Evolutionary conservation across 1,140 invertebrate species (phyloP).

Genomic region (Lerema accius): DNA sequence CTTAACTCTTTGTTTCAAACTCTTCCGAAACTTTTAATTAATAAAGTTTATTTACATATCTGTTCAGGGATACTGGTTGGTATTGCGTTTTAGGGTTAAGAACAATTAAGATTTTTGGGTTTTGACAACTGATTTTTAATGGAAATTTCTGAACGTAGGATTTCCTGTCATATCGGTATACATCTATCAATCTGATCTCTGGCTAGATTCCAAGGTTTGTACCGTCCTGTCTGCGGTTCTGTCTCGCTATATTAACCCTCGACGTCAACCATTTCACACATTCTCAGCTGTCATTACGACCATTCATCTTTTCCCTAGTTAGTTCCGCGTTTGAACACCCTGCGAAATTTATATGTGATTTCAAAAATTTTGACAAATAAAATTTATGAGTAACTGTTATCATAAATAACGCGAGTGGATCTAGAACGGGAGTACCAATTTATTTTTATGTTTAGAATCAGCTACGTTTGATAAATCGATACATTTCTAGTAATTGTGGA

Average conservation of each 20-base stretch:
- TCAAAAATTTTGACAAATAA: background rate
- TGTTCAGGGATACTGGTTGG: background rate
- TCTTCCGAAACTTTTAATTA: background rate
- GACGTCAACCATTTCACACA: conserved; percentile 7
- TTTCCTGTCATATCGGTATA: conserved; percentile 14
- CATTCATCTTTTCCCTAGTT: conserved; percentile 24
- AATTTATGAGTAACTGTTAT: background rate
- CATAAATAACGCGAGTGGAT: conserved; percentile 1
- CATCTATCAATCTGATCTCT: conserved; percentile 11
- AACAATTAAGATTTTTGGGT: background rate
- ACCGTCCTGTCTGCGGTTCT: background rate
- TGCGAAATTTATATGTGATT: conserved; percentile 8
- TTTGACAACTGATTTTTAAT: conserved; percentile 1
- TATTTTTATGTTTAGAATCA: conserved; percentile 1
- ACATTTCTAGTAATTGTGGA: background rate
- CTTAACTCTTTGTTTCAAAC: conserved; percentile 1
- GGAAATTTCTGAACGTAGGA: conserved; percentile 1
- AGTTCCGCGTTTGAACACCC: conserved; percentile 14
- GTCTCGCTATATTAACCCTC: conserved; percentile 6
- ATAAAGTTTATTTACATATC: background rate
- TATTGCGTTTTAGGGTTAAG: background rate
- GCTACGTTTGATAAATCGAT: conserved; percentile 6
- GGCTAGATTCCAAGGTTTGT: conserved; percentile 8
- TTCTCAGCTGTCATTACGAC: conserved; percentile 15
- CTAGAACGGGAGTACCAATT: background rate